phyloP scores from a whole-genome alignment of 2,888 invertebrate species.

The Aleiodes leptofemur region DNA sequence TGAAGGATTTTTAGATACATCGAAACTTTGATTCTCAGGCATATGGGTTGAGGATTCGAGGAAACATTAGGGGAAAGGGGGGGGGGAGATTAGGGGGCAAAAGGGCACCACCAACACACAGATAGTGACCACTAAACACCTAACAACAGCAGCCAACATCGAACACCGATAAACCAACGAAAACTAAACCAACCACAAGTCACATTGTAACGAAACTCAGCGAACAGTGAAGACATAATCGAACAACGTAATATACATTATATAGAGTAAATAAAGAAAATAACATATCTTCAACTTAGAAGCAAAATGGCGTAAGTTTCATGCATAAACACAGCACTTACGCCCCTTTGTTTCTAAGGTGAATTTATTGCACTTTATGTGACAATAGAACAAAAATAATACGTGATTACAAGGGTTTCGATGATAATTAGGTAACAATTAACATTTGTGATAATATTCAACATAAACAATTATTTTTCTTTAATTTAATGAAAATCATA shows the following conservation, averaged over 20 bases:
- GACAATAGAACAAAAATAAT: no score
- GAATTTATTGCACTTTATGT: no score
- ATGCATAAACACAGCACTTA: constrained; percentile 22
- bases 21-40: constrained; percentile 38
- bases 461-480: no score
- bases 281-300: neutral
- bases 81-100: neutral
- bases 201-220: constrained; percentile 71
- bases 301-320: no score
- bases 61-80: constrained; percentile 36
- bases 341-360: no score
- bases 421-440: no score
- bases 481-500: neutral
- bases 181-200: constrained; percentile 73
- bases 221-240: constrained; percentile 70
- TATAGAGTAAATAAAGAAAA: constrained; percentile 37
- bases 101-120: constrained; percentile 65
- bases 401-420: no score
- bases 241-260: constrained; percentile 60
- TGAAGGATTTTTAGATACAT: constrained; percentile 56
- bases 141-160: constrained; percentile 74
- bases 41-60: constrained; percentile 59
- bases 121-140: constrained; percentile 73
- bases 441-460: no score
- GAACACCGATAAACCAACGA: constrained; percentile 74